Percentiles rank a stretch among this genome's conserved stretches.
Conservation (phyloP, 1,140 invertebrate genomes). For the Plutomurus gul region DNA sequence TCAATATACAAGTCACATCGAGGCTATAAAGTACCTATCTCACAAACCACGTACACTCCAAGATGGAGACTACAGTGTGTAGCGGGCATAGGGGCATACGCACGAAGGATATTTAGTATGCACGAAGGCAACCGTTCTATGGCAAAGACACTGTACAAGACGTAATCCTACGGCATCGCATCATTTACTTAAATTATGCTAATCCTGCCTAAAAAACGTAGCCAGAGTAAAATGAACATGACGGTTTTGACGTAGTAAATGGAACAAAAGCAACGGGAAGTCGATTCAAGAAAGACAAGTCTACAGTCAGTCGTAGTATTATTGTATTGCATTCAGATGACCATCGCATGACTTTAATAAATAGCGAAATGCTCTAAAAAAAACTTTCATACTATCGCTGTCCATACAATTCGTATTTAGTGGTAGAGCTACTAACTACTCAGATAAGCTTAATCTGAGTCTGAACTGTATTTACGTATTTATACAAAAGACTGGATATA, state of each 20-base stretch:
- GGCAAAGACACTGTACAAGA: not conserved
- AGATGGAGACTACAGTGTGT: too few relatives aligned
- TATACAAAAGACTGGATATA: too few relatives aligned
- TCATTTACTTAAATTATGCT: not conserved
- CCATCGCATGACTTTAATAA: not conserved
- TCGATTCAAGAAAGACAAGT: not conserved
- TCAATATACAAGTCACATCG: too few relatives aligned
- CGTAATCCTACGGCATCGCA: not conserved
- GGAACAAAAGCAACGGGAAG: constrained; percentile 25
- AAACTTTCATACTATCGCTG: not conserved
- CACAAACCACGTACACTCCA: too few relatives aligned
- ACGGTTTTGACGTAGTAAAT: not conserved
- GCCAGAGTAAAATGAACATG: not conserved
- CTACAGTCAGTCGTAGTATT: not conserved
- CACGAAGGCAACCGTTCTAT: too few relatives aligned
- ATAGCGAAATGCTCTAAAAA: not conserved
- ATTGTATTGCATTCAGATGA: not conserved
- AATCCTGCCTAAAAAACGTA: not conserved
- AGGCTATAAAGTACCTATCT: too few relatives aligned
- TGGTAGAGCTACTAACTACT: too few relatives aligned
- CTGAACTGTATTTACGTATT: too few relatives aligned
- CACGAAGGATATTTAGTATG: too few relatives aligned
- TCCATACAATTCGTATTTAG: too few relatives aligned
- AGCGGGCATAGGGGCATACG: too few relatives aligned
- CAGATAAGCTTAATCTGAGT: too few relatives aligned